Evolutionary conservation across 1,140 invertebrate genomes (phyloP), one percentile per base, ranked within the genome.

Genomic region (Bombus waltoni): DNA sequence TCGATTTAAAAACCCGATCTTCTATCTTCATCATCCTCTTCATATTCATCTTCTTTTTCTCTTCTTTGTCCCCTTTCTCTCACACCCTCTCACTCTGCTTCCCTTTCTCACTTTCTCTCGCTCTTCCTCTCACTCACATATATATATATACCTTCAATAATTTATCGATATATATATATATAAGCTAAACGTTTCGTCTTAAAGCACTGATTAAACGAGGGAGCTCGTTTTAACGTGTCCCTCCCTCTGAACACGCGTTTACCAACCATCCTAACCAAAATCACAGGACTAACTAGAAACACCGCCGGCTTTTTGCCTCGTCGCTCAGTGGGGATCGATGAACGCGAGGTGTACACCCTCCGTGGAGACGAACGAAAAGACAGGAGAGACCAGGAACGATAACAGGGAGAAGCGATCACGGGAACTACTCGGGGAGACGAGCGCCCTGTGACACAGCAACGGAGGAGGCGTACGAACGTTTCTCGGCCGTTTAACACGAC

Each of bases 141-240:
- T 92, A 88, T 87, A 88, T 86, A 78, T 90, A 87, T 86, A 87
- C 85, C 86, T 87, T 83, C 84, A 90, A 87, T 92, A 82, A 86
- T 86, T 87, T 86, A 91, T 89, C 73, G 81, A 91, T 91, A 89
- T 89, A 91, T 90, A 87, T 90, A 86, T 88, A 81, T 90, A 92
- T 91, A 93, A 93, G 93, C 93, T 93, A 93, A 94, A 94, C 92
- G 91, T 94, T 94, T 93, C 92, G 93, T 95, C 94, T 94, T 95
- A 95, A 95, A 95, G 95, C 95, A 95, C 95, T 95, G 95, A 94
- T 95, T 95, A 95, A 94, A 93, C 93, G 94, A 94, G 95, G 95
- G 94, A 95, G 94, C 87, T 93, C 84, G 89, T 94, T 94, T 95
- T 95, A 94, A 93, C 93, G 95, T 95, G 94, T 93, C 89, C 92